A percentile compares a stretch with the other conserved stretches of the same genome.
Evolutionary conservation across 1,140 invertebrate genomes (phyloP).

Genomic region (Saccostrea glomerata): DNA sequence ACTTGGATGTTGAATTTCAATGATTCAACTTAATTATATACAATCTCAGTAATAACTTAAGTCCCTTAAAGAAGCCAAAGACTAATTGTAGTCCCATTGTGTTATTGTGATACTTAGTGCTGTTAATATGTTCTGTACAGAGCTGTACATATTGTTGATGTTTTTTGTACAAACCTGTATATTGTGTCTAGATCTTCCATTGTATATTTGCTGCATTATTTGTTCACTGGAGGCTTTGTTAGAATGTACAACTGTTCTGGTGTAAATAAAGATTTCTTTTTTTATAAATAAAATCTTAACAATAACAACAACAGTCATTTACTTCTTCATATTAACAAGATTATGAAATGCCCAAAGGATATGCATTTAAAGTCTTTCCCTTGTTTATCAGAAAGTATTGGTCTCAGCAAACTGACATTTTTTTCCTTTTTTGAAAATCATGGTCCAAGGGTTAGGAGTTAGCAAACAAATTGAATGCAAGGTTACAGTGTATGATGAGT

Average conservation of each 20-base stretch:
- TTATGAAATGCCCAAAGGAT: too few relatives aligned
- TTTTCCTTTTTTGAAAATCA: too few relatives aligned
- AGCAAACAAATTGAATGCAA: too few relatives aligned
- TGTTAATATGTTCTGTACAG: neutral
- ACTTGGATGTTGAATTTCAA: too few relatives aligned
- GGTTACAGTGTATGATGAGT: too few relatives aligned
- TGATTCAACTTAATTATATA: too few relatives aligned
- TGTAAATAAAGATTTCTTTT: slow-evolving; percentile 17
- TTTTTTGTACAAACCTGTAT: slow-evolving; percentile 17
- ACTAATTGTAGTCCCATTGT: neutral
- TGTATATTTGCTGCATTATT: slow-evolving; percentile 8
- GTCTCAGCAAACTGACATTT: too few relatives aligned
- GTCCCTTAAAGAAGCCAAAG: neutral
- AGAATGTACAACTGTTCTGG: neutral
- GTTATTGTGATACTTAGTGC: slow-evolving; percentile 1
- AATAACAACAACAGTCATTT: neutral
- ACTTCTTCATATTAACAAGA: too few relatives aligned
- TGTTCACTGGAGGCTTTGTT: neutral
- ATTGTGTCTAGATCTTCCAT: slow-evolving; percentile 33
- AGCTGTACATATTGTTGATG: neutral
- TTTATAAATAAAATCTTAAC: slow-evolving; percentile 25
- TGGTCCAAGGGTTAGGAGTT: too few relatives aligned
- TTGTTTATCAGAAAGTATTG: too few relatives aligned
- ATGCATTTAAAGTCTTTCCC: too few relatives aligned
- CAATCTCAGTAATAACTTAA: neutral